phyloP scores from a whole-genome alignment of 2,888 invertebrate species.

The Eupithecia insigniata region DNA sequence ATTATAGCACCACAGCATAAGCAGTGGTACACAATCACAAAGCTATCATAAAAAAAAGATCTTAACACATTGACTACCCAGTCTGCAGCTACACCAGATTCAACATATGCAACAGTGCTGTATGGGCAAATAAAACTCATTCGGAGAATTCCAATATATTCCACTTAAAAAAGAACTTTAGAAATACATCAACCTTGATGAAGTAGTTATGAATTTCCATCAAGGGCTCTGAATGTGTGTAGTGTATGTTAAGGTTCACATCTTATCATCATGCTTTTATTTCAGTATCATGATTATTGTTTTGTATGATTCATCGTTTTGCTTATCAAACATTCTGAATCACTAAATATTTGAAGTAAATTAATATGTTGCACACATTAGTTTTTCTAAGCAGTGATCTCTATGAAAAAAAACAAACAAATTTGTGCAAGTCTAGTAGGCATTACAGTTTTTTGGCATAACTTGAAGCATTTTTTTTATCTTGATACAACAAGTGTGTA shows the following conservation, averaged over 20 bases:
- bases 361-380: background rate
- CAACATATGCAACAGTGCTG: too few species aligned
- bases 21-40: background rate
- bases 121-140: too few species aligned
- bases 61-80: background rate
- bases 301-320: background rate
- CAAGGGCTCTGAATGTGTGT: background rate
- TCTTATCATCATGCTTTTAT: background rate
- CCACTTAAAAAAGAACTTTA: background rate
- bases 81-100: background rate
- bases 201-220: background rate
- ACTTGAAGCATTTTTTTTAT: background rate
- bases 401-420: background rate
- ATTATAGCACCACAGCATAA: too few species aligned
- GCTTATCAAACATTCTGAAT: background rate
- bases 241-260: background rate
- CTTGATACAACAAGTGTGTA: background rate
- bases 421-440: background rate
- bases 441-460: background rate
- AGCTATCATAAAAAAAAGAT: background rate
- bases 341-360: background rate
- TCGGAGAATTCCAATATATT: too few species aligned
- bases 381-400: background rate
- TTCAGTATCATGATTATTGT: background rate
- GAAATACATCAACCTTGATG: background rate